phyloP scores from a whole-genome alignment of 2,113 vertebrate species.

The Rhadina sibilatrix region DNA sequence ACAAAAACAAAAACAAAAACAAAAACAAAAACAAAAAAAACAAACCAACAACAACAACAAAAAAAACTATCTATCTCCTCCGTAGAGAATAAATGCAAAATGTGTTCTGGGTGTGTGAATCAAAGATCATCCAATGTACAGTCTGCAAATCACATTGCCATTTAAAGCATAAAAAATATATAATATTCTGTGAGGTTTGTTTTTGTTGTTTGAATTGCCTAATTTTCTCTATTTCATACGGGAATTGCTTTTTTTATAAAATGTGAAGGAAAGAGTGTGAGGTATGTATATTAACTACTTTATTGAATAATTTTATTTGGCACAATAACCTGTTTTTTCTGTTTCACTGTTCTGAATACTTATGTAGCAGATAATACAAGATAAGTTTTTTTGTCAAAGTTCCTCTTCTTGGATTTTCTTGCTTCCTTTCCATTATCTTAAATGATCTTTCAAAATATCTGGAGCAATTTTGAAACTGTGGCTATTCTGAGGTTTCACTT shows the following conservation, averaged over 20 bases:
- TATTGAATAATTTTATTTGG: not conserved
- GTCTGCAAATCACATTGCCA: not conserved
- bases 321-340: not conserved
- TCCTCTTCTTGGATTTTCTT: not conserved
- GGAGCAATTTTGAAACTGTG: not conserved
- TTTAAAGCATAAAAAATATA: not conserved
- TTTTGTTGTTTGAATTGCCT: not conserved
- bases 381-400: not conserved
- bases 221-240: not conserved
- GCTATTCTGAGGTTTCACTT: not conserved
- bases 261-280: not conserved
- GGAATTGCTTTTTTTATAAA: not conserved
- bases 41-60: not conserved
- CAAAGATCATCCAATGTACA: not conserved
- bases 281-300: not conserved
- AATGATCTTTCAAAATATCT: not conserved
- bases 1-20: not conserved
- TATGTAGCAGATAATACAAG: not conserved
- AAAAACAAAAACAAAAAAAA: not conserved
- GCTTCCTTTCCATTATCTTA: not conserved
- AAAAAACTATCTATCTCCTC: not conserved
- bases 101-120: not conserved
- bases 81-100: conserved; percentile 36
- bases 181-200: not conserved
- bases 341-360: not conserved